Evolutionary conservation across 2,113 vertebrate genomes (phyloP).

Genomic region (Sclerurus mexicanus): DNA sequence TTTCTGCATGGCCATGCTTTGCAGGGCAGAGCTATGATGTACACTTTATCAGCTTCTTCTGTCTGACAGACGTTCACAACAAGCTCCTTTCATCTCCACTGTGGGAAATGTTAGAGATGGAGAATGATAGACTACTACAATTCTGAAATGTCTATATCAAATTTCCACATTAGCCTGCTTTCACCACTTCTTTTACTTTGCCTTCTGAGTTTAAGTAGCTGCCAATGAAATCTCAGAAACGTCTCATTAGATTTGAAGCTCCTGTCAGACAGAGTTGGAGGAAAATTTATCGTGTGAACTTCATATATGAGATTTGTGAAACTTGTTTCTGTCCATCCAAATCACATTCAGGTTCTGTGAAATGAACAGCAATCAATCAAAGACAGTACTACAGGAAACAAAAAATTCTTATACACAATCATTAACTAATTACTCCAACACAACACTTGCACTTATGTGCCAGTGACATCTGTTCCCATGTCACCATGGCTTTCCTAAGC

Average conservation of each 20-base stretch:
- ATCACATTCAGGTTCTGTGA: background rate
- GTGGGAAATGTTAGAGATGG: background rate
- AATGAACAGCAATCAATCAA: constrained; percentile 4
- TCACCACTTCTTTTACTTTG: constrained; percentile 12
- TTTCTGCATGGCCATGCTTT: background rate
- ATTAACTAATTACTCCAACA: background rate
- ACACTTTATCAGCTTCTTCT: background rate
- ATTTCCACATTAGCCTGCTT: constrained; percentile 1
- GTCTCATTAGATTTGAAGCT: background rate
- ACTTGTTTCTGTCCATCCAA: background rate
- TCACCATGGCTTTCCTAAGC: background rate
- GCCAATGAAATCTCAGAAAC: constrained; percentile 12
- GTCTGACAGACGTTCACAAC: background rate
- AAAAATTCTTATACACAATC: background rate
- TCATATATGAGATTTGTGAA: background rate
- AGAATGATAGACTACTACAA: background rate
- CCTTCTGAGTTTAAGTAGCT: constrained; percentile 17
- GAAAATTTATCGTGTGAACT: background rate
- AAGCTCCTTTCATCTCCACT: background rate
- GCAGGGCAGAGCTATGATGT: background rate
- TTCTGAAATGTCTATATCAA: constrained; percentile 1
- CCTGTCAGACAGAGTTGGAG: background rate
- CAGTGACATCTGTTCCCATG: constrained; percentile 22
- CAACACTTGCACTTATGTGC: background rate
- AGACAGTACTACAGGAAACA: background rate